These are phyloP conservation scores for Ageneiosus marmoratus DNA, from an alignment of 2,113 vertebrate species.

Conservation along the genomic window DNA sequence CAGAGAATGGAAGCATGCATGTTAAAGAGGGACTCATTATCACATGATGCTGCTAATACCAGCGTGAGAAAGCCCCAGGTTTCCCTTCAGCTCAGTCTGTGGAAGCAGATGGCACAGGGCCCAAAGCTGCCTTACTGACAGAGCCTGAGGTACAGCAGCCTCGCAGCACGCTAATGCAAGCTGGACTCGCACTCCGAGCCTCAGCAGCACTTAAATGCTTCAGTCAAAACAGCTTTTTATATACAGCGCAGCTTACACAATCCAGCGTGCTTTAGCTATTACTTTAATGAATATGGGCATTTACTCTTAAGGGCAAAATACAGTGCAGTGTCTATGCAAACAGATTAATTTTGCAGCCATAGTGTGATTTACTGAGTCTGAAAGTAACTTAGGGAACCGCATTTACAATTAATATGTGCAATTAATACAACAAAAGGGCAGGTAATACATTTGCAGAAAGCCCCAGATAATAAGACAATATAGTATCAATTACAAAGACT, in stretches of 20 bases:
- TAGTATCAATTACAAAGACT: neutral
- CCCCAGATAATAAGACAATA: neutral
- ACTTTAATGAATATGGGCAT: neutral
- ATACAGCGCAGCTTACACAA: neutral
- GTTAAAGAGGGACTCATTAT: constrained; percentile 29
- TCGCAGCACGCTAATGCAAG: neutral
- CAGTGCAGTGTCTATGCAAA: neutral
- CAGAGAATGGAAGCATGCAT: neutral
- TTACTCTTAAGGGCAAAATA: neutral
- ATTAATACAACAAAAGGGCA: neutral
- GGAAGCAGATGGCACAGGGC: constrained; percentile 69
- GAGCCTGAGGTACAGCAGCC: constrained; percentile 55
- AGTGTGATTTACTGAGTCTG: neutral
- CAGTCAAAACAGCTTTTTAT: neutral
- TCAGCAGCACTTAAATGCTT: neutral
- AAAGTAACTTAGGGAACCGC: neutral
- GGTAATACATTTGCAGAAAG: neutral
- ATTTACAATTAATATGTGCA: neutral
- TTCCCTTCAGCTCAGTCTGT: constrained; percentile 59
- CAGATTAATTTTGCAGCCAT: neutral
- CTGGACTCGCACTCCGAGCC: neutral
- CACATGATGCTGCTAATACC: constrained; percentile 27
- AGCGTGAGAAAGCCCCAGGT: constrained; percentile 22
- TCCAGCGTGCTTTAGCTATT: neutral
- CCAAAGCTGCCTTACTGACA: constrained; percentile 70